Evolutionary conservation across 2,888 invertebrate genomes (phyloP).

Genomic region (Tillus elongatus): DNA sequence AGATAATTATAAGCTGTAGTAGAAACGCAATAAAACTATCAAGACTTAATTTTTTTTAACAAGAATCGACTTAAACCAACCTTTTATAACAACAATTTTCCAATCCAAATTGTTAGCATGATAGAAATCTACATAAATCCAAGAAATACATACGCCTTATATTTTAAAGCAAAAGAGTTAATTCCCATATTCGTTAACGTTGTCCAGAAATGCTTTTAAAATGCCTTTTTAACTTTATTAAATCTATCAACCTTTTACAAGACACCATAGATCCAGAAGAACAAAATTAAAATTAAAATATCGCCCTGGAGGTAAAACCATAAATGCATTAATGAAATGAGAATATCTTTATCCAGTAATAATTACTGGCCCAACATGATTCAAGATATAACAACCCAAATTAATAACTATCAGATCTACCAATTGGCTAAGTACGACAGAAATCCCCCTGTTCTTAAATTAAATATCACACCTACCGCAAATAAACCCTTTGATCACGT

Average conservation of each 20-base stretch:
- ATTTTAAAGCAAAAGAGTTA: not conserved
- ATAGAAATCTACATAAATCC: not conserved
- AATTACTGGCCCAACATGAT: conserved; percentile 1
- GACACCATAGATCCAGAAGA: not conserved
- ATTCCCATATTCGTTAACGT: not conserved
- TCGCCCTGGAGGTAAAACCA: not conserved
- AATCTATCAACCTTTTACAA: not conserved
- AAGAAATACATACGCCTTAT: not conserved
- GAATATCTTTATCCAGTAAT: not conserved
- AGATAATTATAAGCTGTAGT: too few relatives aligned
- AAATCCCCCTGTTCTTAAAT: conserved; percentile 7
- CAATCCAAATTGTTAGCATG: not conserved
- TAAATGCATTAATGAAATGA: conserved; percentile 1
- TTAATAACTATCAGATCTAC: not conserved
- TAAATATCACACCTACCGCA: not conserved
- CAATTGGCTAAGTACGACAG: conserved; percentile 7
- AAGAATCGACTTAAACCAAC: too few relatives aligned
- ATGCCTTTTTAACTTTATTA: not conserved
- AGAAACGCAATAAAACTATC: not conserved
- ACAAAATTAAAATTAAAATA: not conserved
- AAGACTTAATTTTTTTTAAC: too few relatives aligned
- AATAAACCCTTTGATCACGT: not conserved
- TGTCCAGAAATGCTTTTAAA: not conserved
- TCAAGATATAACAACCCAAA: not conserved
- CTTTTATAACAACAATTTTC: conserved; percentile 4